phyloP scores from a whole-genome alignment of 2,113 vertebrate genomes.

The Martes martes region DNA sequence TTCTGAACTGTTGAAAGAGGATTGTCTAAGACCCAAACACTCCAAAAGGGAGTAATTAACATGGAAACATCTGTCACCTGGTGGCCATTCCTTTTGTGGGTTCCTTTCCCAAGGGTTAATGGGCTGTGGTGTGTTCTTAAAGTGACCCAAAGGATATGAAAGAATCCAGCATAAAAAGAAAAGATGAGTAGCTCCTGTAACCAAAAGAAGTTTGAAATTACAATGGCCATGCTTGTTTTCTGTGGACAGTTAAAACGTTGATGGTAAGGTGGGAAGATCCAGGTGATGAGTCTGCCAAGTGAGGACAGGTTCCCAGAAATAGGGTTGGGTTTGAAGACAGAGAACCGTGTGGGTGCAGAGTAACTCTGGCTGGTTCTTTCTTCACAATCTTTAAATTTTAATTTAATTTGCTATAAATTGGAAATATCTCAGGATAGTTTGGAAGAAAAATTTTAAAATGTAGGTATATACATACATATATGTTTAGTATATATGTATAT shows the following conservation, averaged over 20 bases:
- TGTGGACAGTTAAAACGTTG: neutral
- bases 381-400: neutral
- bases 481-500: neutral
- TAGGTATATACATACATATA: neutral
- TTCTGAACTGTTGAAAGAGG: neutral
- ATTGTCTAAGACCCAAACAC: neutral
- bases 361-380: neutral
- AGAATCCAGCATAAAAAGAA: neutral
- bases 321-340: neutral
- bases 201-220: neutral
- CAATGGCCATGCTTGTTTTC: neutral
- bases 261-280: neutral
- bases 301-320: neutral
- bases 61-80: neutral
- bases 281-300: neutral
- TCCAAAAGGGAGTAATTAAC: neutral
- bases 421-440: neutral
- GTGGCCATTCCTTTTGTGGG: neutral
- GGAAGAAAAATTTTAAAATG: neutral
- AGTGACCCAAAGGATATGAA: neutral
- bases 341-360: neutral
- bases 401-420: neutral
- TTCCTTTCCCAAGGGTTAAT: neutral
- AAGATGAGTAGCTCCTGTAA: neutral
- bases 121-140: rapidly evolving